Percentiles rank a stretch among this genome's conserved stretches.
These are phyloP conservation scores for Drosophila insularis DNA, from an alignment of 1,140 invertebrate genomes.

Conservation along the genomic window DNA sequence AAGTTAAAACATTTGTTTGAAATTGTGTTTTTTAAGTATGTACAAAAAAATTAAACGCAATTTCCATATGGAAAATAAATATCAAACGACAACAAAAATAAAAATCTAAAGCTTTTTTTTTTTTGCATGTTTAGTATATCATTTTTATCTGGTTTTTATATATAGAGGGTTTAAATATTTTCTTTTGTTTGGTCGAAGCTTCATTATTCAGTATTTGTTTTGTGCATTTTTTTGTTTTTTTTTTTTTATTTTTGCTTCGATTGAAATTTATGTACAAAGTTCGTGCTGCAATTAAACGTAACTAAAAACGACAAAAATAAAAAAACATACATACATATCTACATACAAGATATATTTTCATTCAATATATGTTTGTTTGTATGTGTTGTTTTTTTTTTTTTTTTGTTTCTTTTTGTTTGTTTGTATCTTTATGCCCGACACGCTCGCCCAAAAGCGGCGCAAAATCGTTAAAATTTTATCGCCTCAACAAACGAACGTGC, in stretches of 20 bases:
- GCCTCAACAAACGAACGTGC: conserved; percentile 62
- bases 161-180: conserved; percentile 7
- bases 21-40: conserved; percentile 42
- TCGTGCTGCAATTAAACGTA: conserved; percentile 76
- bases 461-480: conserved; percentile 81
- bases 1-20: conserved; percentile 7
- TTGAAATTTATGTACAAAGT: conserved; percentile 78
- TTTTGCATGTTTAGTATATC: conserved; percentile 29
- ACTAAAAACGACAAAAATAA: conserved; percentile 32
- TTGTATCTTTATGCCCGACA: conserved; percentile 76
- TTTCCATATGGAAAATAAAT: conserved; percentile 16
- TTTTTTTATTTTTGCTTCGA: conserved; percentile 36
- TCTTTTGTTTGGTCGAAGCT: conserved; percentile 69
- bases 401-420: conserved; percentile 27
- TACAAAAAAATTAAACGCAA: conserved; percentile 48
- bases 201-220: conserved; percentile 32
- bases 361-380: conserved; percentile 39
- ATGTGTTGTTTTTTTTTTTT: conserved; percentile 41
- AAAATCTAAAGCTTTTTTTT: conserved; percentile 52
- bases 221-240: conserved; percentile 18
- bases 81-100: conserved; percentile 12
- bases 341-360: conserved; percentile 60
- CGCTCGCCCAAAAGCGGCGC: conserved; percentile 69
- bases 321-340: conserved; percentile 47
- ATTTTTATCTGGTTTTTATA: conserved; percentile 29